phyloP scores from a whole-genome alignment of 2,888 invertebrate genomes.

The Tethea ocularis region DNA sequence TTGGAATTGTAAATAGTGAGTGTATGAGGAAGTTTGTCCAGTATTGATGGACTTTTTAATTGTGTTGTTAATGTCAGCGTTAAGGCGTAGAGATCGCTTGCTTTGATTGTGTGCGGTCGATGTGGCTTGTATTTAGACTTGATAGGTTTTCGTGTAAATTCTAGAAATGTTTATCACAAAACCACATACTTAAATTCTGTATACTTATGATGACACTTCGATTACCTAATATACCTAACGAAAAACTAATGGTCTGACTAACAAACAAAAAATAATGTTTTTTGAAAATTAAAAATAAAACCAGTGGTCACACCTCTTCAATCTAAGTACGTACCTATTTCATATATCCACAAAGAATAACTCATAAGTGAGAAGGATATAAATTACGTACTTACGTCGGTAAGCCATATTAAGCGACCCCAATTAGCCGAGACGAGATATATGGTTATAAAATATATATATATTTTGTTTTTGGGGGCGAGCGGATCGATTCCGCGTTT shows the following conservation, averaged over 20 bases:
- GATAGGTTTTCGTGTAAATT: constrained; percentile 42
- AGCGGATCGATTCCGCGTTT: constrained; percentile 73
- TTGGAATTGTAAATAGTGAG: constrained; percentile 22
- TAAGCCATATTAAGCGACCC: constrained; percentile 83
- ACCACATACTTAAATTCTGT: not conserved
- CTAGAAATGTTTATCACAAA: constrained; percentile 6
- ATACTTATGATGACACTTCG: too few relatives aligned
- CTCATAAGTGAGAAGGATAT: constrained; percentile 69
- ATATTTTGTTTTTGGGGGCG: constrained; percentile 59
- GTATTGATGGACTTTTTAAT: constrained; percentile 78
- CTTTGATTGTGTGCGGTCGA: constrained; percentile 75
- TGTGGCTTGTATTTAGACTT: constrained; percentile 53
- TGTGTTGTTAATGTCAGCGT: constrained; percentile 80
- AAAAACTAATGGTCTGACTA: too few relatives aligned
- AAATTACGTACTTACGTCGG: constrained; percentile 81
- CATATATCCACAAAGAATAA: constrained; percentile 49
- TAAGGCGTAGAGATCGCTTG: constrained; percentile 82
- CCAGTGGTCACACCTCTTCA: constrained; percentile 40
- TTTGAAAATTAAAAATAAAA: not conserved
- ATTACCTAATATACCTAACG: too few relatives aligned
- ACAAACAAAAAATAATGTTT: too few relatives aligned
- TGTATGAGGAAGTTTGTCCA: constrained; percentile 26
- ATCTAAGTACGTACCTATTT: constrained; percentile 48
- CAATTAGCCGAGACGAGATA: constrained; percentile 81
- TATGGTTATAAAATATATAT: constrained; percentile 74